These are phyloP conservation scores for Andinoacara biseriatus DNA, from an alignment of 2,113 vertebrate species.

Conservation along the genomic window DNA sequence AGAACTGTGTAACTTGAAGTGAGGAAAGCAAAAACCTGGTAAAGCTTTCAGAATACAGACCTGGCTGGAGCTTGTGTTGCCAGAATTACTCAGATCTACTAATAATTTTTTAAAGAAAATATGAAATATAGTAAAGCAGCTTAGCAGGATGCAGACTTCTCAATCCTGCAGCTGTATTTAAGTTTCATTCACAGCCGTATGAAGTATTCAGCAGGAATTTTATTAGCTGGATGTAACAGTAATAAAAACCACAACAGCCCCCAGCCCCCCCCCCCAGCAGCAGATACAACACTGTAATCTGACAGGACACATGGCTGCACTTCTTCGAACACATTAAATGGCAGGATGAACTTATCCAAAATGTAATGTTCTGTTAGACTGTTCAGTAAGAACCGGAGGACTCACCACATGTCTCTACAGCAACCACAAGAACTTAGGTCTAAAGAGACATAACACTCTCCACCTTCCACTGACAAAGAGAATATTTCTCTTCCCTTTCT, in stretches of 20 bases:
- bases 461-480: not conserved
- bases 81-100: not conserved
- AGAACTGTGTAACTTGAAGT: slow-evolving; percentile 3
- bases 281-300: not conserved
- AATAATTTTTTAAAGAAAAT: not conserved
- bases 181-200: not conserved
- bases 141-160: not conserved
- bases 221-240: not conserved
- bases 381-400: too few species aligned
- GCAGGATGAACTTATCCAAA: not conserved
- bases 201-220: not conserved
- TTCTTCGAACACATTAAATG: not conserved
- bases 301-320: not conserved
- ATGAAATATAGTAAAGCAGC: not conserved
- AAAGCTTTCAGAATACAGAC: not conserved
- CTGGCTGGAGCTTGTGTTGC: not conserved
- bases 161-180: too few species aligned
- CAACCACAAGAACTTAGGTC: not conserved
- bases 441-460: slow-evolving; percentile 11
- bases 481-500: slow-evolving; percentile 5
- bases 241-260: too few species aligned
- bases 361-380: too few species aligned
- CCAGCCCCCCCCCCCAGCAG: not conserved
- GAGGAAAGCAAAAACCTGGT: not conserved
- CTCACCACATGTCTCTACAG: too few species aligned